Base-by-base conservation (phyloP, 2,888 invertebrate species). In the Mongoloraphidia duomilia region DNA sequence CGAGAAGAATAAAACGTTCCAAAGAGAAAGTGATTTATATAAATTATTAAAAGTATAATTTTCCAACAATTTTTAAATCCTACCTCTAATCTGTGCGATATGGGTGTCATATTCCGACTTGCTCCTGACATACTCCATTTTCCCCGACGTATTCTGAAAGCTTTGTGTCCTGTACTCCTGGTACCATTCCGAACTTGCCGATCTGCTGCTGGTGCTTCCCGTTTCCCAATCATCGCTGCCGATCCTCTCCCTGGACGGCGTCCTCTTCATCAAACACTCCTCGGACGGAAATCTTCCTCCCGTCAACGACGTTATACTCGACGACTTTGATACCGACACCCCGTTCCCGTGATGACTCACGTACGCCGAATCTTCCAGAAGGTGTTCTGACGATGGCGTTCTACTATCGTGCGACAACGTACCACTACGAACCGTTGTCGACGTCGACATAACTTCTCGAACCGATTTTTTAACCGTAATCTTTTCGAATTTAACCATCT, bases 31-130 rank as follows among this genome's bases (percentile, higher is more conserved):
- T 6, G 26, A 26, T 26, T 26, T 3, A 26, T 6, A 26, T 3
- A 26, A 26, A 26, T 26, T n/a, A 6, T 26, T 26, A 26, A 26
- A 26, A 5, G 26, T 26, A 26, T 26, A 3, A 26, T 26, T 26
- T 26, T 6, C 26, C 6, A 26, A 26, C 1, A 26, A 6, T 6
- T 26, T 26, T 26, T 6, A 26, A 26, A 26, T 26, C 64, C 72
- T 78, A 89, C 89, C 87, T 86, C 83, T 79, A 64, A 86, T 86
- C 70, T 83, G 80, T 59, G 81, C 84, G 65, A 90, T 90, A 69
- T 89, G 89, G 49, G 83, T 81, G 68, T 90, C 90, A 69, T 84
- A 89, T 68, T 88, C 85, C 60, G 83, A 84, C 64, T 82, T 82
- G 69, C 83, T 86, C 63, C 86, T 76, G 55, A 80, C 74, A 60